Conservation (phyloP, 2,797 vertebrate species). For the Sphenodon punctatus region DNA sequence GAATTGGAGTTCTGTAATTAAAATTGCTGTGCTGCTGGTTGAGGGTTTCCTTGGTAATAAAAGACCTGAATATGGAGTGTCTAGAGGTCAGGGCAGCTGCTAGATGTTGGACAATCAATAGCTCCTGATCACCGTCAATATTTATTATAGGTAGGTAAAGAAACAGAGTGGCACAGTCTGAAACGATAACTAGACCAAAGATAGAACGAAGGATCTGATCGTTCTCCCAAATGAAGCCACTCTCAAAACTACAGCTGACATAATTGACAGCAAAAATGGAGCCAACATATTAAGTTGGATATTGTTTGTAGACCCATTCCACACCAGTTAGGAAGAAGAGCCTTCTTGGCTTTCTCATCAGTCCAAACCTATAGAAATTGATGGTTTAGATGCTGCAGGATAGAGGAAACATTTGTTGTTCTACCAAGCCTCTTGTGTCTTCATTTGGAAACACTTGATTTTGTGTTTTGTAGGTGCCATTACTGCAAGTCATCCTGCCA, state of each 20-base stretch:
- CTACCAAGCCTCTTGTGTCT: too few species aligned
- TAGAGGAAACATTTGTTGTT: too few species aligned
- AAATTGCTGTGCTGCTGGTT: neutral
- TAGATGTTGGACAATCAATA: neutral
- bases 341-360: neutral
- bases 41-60: neutral
- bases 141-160: neutral
- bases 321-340: neutral
- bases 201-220: neutral
- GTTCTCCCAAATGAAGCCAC: neutral
- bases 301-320: neutral
- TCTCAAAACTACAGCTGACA: neutral
- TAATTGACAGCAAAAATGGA: neutral
- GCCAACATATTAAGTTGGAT: neutral
- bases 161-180: neutral
- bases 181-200: neutral
- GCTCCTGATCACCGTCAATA: neutral
- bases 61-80: neutral
- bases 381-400: neutral
- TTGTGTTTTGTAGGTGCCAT: constrained; percentile 86
- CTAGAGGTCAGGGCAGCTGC: neutral
- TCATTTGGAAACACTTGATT: neutral
- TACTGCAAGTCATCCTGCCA: constrained; percentile 98
- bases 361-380: neutral
- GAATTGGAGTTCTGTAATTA: constrained; percentile 14